phyloP scores from a whole-genome alignment of 2,797 vertebrate genomes.

The Tenualosa ilisha region DNA sequence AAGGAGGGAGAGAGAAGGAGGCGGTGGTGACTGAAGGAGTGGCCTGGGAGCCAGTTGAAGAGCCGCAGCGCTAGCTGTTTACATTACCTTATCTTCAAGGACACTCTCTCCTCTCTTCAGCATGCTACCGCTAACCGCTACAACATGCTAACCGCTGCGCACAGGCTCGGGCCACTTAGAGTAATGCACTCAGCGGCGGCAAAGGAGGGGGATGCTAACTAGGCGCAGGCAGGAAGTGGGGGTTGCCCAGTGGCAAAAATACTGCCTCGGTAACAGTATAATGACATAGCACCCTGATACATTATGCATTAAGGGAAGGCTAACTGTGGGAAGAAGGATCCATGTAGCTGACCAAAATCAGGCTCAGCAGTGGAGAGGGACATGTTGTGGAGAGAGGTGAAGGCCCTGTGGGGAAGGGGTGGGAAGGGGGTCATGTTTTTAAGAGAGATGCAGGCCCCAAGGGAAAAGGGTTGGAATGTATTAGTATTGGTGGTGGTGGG shows the following conservation, averaged over 20 bases:
- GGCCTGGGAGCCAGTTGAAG: background rate
- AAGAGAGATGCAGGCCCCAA: background rate
- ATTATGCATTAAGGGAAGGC: background rate
- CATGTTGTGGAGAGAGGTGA: background rate
- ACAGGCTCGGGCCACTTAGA: background rate
- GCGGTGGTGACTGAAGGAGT: background rate
- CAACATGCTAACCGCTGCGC: background rate
- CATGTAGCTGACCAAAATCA: background rate
- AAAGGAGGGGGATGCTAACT: background rate
- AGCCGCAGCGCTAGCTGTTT: background rate
- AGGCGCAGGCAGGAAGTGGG: background rate
- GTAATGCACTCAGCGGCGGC: background rate
- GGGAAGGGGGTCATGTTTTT: background rate
- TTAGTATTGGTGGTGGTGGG: too few relatives aligned
- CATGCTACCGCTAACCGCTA: background rate
- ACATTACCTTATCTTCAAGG: slow-evolving; percentile 31
- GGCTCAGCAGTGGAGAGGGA: background rate
- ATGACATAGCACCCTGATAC: slow-evolving; percentile 14
- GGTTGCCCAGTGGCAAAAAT: background rate
- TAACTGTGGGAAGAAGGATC: background rate
- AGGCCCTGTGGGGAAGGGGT: background rate
- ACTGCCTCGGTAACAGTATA: background rate
- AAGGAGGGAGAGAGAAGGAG: background rate
- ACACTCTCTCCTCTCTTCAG: slow-evolving; percentile 3
- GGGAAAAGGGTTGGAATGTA: too few relatives aligned